phyloP scores from a whole-genome alignment of 2,888 invertebrate species.

The Eueremaeus valkanovi region DNA sequence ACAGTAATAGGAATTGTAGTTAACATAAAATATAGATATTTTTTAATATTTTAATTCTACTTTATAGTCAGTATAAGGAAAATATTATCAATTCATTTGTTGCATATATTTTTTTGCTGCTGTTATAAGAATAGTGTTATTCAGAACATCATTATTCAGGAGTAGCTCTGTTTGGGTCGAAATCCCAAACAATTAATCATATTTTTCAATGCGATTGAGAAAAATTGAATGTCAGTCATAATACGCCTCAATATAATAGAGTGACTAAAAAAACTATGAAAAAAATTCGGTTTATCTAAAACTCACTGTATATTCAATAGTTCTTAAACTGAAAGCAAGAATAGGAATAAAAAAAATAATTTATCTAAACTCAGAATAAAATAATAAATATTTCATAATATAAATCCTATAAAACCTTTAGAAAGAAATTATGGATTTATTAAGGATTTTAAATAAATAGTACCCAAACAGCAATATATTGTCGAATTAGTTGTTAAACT shows the following conservation, averaged over 20 bases:
- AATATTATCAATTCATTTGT: neutral
- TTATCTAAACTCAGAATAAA: too few relatives aligned
- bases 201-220: neutral
- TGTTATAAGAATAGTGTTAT: too few relatives aligned
- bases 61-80: too few relatives aligned
- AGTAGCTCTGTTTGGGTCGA: neutral
- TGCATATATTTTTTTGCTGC: too few relatives aligned
- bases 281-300: neutral
- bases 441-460: too few relatives aligned
- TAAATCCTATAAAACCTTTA: neutral
- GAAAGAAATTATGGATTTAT: too few relatives aligned
- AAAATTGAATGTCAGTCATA: slow-evolving; percentile 1
- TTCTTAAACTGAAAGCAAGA: too few relatives aligned
- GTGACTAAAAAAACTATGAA: neutral
- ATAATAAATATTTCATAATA: neutral
- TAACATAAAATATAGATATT: neutral
- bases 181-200: neutral
- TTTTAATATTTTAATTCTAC: neutral
- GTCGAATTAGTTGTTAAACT: too few relatives aligned
- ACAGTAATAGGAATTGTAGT: neutral
- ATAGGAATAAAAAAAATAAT: too few relatives aligned
- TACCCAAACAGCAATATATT: too few relatives aligned
- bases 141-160: neutral
- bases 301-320: too few relatives aligned
- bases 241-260: neutral